Percentiles rank a stretch among this genome's conserved stretches.
phyloP scores from a whole-genome alignment of 2,888 invertebrate species.

The Miltochrista miniata region DNA sequence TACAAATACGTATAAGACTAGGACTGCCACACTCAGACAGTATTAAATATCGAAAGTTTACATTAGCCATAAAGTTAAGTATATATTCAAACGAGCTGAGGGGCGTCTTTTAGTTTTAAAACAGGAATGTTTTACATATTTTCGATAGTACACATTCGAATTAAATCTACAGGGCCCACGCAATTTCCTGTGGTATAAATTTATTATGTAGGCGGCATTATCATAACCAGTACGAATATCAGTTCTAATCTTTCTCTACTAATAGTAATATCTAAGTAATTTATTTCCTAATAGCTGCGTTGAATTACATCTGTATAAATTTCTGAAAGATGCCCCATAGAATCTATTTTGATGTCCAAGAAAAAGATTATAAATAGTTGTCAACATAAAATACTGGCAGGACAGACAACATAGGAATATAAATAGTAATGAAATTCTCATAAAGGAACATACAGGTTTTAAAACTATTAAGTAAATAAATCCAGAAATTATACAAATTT shows the following conservation, averaged over 20 bases:
- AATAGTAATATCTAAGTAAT: slow-evolving; percentile 15
- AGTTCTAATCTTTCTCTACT: slow-evolving; percentile 15
- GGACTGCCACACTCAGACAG: slow-evolving; percentile 56
- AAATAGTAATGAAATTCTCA: slow-evolving; percentile 44
- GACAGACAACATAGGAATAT: slow-evolving; percentile 35
- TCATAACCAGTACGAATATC: slow-evolving; percentile 21
- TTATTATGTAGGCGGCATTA: slow-evolving; percentile 34
- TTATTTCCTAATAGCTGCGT: slow-evolving; percentile 10
- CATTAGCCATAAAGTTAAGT: slow-evolving; percentile 50
- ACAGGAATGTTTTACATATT: slow-evolving; percentile 48
- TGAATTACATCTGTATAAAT: slow-evolving; percentile 25
- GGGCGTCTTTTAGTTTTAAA: slow-evolving; percentile 52
- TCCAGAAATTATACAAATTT: too few species aligned
- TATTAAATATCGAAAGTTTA: slow-evolving; percentile 47
- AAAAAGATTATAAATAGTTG: slow-evolving; percentile 27
- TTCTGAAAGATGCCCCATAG: slow-evolving; percentile 35
- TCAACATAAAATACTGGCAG: slow-evolving; percentile 39
- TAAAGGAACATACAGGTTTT: slow-evolving; percentile 40
- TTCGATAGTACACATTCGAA: slow-evolving; percentile 29
- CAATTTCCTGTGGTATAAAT: slow-evolving; percentile 21
- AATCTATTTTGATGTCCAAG: slow-evolving; percentile 19
- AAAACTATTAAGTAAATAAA: slow-evolving; percentile 4
- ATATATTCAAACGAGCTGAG: slow-evolving; percentile 48
- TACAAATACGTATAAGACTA: slow-evolving; percentile 64
- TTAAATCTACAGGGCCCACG: slow-evolving; percentile 38